Evolutionary conservation across 1,140 invertebrate species (phyloP).

Genomic region (Lepidostoma basale): DNA sequence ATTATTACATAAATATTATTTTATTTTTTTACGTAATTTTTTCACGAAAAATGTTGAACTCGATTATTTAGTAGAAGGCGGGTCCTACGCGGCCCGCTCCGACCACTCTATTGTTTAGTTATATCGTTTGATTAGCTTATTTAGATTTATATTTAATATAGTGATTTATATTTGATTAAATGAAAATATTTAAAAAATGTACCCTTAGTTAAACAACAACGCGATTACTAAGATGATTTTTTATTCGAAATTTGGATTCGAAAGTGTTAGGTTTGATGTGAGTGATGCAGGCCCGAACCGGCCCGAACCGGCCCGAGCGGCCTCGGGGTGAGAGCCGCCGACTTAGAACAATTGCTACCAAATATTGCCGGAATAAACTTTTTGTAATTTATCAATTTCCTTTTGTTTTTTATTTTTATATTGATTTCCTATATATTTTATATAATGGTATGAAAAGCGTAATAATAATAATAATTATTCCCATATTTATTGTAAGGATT

Average conservation of each 20-base stretch:
- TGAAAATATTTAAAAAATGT: conserved; percentile 43
- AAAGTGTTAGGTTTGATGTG: conserved; percentile 28
- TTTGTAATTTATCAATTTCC: conserved; percentile 43
- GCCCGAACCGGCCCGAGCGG: background rate
- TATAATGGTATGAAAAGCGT: conserved; percentile 14
- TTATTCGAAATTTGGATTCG: conserved; percentile 43
- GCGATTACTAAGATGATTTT: conserved; percentile 37
- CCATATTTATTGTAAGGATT: conserved; percentile 33
- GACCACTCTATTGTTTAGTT: conserved; percentile 40
- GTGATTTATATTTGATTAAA: conserved; percentile 35
- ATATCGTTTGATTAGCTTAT: conserved; percentile 42
- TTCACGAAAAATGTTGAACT: conserved; percentile 39
- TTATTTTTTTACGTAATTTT: conserved; percentile 47
- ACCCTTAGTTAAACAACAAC: conserved; percentile 34
- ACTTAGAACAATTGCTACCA: conserved; percentile 43
- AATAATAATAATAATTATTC: conserved; percentile 27
- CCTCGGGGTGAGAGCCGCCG: conserved; percentile 13
- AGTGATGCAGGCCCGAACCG: too few species aligned
- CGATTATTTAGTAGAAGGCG: conserved; percentile 43
- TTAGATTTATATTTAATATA: conserved; percentile 45
- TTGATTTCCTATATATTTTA: conserved; percentile 44
- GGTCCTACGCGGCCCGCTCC: conserved; percentile 15
- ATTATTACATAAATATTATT: conserved; percentile 43
- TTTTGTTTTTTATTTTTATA: conserved; percentile 41
- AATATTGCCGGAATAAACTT: conserved; percentile 46